A percentile compares a stretch with the other conserved stretches of the same genome.
phyloP scores from a whole-genome alignment of 1,140 invertebrate genomes.

The Drosophila carrolli region DNA sequence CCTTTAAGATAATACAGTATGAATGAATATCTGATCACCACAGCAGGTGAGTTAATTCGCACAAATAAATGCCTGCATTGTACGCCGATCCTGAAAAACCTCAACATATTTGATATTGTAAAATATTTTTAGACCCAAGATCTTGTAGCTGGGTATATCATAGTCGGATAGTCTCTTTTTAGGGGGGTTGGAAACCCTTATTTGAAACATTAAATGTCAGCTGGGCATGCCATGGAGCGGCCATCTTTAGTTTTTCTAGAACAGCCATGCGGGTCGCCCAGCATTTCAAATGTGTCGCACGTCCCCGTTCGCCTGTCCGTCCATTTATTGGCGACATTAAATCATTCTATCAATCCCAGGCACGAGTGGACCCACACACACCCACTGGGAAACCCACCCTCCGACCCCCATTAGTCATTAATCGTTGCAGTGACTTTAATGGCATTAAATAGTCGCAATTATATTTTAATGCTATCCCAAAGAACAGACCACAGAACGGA shows the following conservation, averaged over 20 bases:
- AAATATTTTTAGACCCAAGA: too few species aligned
- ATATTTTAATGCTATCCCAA: conserved; percentile 71
- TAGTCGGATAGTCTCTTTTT: not conserved
- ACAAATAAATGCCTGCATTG: too few species aligned
- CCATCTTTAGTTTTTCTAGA: conserved; percentile 62
- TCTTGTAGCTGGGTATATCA: not conserved
- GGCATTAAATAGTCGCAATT: conserved; percentile 82
- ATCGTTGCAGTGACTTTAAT: conserved; percentile 80
- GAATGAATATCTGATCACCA: too few species aligned
- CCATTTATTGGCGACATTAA: conserved; percentile 82
- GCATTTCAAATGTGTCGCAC: conserved; percentile 75
- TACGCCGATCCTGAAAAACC: too few species aligned
- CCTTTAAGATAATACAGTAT: too few species aligned
- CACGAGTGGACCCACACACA: conserved; percentile 48
- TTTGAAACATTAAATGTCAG: conserved; percentile 81
- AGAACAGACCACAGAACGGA: conserved; percentile 21
- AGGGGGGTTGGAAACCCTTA: conserved; percentile 68
- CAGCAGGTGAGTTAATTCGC: too few species aligned
- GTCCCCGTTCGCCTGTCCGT: conserved; percentile 51
- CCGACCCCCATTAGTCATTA: conserved; percentile 73
- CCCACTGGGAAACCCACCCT: conserved; percentile 16
- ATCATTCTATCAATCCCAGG: conserved; percentile 81
- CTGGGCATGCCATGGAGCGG: conserved; percentile 73
- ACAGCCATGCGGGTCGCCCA: conserved; percentile 50
- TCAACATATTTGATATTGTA: too few species aligned